Conservation (phyloP, 1,140 invertebrate genomes). For the Drosophila burlai region DNA sequence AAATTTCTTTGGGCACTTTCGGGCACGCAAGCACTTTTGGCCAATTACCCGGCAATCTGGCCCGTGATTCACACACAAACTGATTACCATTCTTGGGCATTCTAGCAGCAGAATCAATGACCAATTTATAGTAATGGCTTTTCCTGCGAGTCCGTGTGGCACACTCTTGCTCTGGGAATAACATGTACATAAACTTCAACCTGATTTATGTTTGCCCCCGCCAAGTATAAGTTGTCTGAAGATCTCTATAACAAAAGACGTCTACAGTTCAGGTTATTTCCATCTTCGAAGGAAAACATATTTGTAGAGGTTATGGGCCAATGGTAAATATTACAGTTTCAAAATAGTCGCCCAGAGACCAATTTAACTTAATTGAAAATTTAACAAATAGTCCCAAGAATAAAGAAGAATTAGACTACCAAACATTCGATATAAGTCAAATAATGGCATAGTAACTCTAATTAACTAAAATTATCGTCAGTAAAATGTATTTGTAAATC, state of each 20-base stretch:
- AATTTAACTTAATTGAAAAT: too few relatives aligned
- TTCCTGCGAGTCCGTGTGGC: conserved; percentile 20
- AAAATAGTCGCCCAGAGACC: background rate
- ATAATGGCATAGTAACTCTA: too few relatives aligned
- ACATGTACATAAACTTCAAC: conserved; percentile 31
- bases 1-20: conserved; percentile 69
- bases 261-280: background rate
- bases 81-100: conserved; percentile 70
- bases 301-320: too few relatives aligned
- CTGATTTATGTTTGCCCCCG: conserved; percentile 13
- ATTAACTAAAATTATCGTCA: too few relatives aligned
- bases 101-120: conserved; percentile 61
- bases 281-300: background rate
- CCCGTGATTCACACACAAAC: conserved; percentile 66
- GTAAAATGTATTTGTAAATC: too few relatives aligned
- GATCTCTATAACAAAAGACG: background rate
- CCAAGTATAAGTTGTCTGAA: background rate
- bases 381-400: too few relatives aligned
- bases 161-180: conserved; percentile 34
- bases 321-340: too few relatives aligned
- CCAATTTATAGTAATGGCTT: conserved; percentile 69
- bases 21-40: conserved; percentile 71
- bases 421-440: too few relatives aligned
- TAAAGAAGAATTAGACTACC: too few relatives aligned
- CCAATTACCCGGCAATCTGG: conserved; percentile 67